Conservation (phyloP, 2,113 vertebrate genomes). For the Apeltes quadracus region DNA sequence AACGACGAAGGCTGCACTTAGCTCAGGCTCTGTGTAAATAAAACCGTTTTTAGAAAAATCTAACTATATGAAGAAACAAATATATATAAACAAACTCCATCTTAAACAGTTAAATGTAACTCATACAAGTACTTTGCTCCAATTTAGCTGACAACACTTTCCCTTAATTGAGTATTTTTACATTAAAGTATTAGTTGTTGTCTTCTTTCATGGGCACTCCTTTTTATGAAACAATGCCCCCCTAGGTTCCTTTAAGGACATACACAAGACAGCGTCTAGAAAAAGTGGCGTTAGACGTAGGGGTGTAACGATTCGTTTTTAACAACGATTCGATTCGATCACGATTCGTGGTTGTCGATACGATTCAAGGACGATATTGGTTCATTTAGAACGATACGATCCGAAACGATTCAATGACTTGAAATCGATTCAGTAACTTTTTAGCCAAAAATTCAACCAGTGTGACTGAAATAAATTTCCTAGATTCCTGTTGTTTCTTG, state of each 20-base stretch:
- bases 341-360: no score
- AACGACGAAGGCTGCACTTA: conserved; percentile 56
- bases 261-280: background rate
- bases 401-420: no score
- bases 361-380: no score
- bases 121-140: background rate
- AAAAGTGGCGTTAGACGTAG: no score
- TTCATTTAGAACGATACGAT: no score
- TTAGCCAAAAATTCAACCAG: no score
- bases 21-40: conserved; percentile 51
- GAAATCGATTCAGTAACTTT: no score
- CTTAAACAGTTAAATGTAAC: background rate
- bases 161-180: background rate
- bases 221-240: background rate
- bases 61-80: background rate
- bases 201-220: background rate
- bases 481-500: no score
- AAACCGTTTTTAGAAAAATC: conserved; percentile 29
- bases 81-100: background rate
- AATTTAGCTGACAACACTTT: background rate
- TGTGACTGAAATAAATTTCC: no score
- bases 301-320: no score
- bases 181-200: background rate
- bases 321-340: no score
- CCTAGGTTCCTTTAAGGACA: background rate